Evolutionary conservation across 2,113 vertebrate genomes (phyloP).

Genomic region (Coregonus clupeaformis): DNA sequence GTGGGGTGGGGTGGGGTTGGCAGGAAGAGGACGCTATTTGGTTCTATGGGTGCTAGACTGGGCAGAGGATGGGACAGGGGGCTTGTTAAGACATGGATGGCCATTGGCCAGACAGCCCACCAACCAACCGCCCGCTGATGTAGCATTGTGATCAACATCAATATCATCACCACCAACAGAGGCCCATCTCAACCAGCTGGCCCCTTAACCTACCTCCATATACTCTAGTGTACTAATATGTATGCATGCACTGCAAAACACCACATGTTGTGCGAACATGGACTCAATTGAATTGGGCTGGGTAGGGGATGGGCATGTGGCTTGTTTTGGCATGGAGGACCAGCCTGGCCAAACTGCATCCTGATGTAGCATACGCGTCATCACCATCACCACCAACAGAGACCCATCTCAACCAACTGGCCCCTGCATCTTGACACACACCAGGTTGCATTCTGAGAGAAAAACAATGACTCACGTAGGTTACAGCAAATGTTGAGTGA

Average conservation of each 20-base stretch:
- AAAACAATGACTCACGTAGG: background rate
- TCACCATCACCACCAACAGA: conserved; percentile 28
- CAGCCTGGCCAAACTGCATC: too few relatives aligned
- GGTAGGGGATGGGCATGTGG: background rate
- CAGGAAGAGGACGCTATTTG: background rate
- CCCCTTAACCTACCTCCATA: conserved; percentile 1
- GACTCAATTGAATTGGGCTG: too few relatives aligned
- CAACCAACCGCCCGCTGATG: background rate
- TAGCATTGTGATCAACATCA: conserved; percentile 27
- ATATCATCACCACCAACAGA: conserved; percentile 39
- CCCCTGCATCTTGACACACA: conserved; percentile 22
- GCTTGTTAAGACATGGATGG: background rate
- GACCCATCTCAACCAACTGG: conserved; percentile 31
- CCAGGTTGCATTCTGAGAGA: conserved; percentile 9
- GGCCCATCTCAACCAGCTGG: conserved; percentile 30
- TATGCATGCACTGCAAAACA: too few relatives aligned
- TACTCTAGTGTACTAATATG: too few relatives aligned
- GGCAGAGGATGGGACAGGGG: background rate
- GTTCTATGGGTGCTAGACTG: conserved; percentile 1
- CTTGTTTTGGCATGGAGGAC: too few relatives aligned
- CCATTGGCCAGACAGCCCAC: background rate
- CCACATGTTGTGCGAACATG: too few relatives aligned
- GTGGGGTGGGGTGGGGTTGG: background rate
- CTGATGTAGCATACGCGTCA: background rate
- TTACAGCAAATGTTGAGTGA: too few relatives aligned